A percentile compares a stretch with the other conserved stretches of the same genome.
phyloP scores from a whole-genome alignment of 2,113 vertebrate species.

The Empidonax traillii region DNA sequence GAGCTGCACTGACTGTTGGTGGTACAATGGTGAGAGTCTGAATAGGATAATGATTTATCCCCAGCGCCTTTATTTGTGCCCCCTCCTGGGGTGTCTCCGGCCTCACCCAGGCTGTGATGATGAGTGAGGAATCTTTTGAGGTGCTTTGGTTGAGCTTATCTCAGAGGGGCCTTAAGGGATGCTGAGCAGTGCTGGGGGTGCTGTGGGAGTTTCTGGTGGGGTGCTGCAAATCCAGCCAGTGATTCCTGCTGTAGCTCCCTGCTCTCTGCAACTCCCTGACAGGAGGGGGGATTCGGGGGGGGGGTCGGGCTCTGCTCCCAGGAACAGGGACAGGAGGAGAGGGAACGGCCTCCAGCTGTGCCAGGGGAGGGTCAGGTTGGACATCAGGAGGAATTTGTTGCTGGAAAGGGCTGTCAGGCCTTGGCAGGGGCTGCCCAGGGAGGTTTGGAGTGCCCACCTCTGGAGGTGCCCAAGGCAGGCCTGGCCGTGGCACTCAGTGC shows the following conservation, averaged over 20 bases:
- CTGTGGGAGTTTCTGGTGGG: not conserved
- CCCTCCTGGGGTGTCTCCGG: not conserved
- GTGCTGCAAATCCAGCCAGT: not conserved
- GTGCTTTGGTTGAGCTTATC: not conserved
- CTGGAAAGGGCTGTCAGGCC: not conserved
- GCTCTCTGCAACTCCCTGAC: not conserved
- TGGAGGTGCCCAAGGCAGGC: not conserved
- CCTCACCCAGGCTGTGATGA: not conserved
- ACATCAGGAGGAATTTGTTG: not conserved
- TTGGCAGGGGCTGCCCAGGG: not conserved
- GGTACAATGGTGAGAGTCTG: not conserved
- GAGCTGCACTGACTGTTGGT: not conserved
- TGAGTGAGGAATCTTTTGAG: not conserved
- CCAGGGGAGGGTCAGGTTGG: not conserved
- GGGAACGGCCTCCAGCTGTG: not conserved
- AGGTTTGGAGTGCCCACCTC: not conserved
- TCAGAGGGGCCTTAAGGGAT: not conserved
- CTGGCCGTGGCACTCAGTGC: not conserved
- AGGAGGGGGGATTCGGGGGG: not conserved
- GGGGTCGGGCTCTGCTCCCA: rapidly evolving
- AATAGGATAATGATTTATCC: not conserved
- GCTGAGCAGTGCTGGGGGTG: not conserved
- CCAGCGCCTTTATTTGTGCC: not conserved
- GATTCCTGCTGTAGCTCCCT: not conserved
- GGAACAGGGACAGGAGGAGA: not conserved